Percentiles rank a stretch among this genome's conserved stretches.
These are phyloP conservation scores for Acridotheres tristis DNA, from an alignment of 2,797 vertebrate species.

Conservation along the genomic window DNA sequence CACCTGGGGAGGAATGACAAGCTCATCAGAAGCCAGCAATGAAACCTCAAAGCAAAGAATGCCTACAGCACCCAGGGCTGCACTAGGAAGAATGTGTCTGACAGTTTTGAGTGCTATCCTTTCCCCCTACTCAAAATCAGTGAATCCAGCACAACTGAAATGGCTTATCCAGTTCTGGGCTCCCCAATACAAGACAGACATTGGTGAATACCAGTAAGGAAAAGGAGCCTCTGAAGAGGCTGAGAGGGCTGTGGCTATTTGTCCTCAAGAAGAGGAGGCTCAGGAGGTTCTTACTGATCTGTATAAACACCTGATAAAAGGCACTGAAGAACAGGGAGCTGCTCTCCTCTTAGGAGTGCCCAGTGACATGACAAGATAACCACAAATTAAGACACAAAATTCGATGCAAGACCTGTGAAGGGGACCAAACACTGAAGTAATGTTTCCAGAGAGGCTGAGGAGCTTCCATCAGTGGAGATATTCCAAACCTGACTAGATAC, in stretches of 20 bases:
- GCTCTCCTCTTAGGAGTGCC: not conserved
- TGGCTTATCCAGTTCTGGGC: not conserved
- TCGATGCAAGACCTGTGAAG: not conserved
- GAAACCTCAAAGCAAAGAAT: not conserved
- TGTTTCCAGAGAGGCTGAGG: not conserved
- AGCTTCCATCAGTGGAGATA: not conserved
- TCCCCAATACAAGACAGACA: not conserved
- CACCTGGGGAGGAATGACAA: not conserved
- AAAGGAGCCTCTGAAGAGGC: not conserved
- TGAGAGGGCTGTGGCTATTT: not conserved
- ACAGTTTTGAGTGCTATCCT: not conserved
- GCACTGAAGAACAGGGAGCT: not conserved
- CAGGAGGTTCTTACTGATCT: not conserved
- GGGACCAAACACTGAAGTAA: not conserved
- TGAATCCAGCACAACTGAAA: not conserved
- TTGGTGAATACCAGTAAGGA: not conserved
- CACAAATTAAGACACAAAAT: not conserved
- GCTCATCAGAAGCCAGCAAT: not conserved
- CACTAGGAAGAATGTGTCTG: not conserved
- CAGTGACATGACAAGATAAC: not conserved
- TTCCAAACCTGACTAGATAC: not conserved
- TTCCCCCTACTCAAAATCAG: not conserved
- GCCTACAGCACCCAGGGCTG: not conserved
- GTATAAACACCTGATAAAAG: not conserved
- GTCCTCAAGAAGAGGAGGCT: not conserved